Evolutionary conservation across 53 echinoderm and acorn worm genomes (phyloP).

Genomic region (Apostichopus leukothele): DNA sequence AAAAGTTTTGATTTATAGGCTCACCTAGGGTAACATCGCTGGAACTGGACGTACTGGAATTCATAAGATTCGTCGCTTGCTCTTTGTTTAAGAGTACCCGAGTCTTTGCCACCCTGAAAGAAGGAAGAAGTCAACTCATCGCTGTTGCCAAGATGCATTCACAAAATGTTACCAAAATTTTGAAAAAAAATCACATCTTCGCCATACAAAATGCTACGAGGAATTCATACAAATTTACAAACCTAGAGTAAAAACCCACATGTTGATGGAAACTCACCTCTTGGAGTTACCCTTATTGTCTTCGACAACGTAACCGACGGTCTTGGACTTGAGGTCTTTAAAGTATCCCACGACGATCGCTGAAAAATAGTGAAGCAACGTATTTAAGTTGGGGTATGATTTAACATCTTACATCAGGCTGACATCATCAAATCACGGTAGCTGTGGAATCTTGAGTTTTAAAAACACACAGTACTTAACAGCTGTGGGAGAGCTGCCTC

Average conservation of each 20-base stretch:
- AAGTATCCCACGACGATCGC: constrained; percentile 76
- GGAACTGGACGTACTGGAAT: constrained; percentile 60
- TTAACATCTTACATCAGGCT: too few species aligned
- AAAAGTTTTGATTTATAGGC: neutral
- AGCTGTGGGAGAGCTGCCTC: too few species aligned
- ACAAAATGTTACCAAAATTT: too few species aligned
- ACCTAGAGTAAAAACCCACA: too few species aligned
- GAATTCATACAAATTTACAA: neutral
- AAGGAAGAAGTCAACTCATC: neutral
- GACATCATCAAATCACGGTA: too few species aligned
- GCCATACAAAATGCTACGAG: too few species aligned
- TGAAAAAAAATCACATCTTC: too few species aligned
- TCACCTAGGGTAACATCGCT: constrained; percentile 49
- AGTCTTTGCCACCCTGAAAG: constrained; percentile 61
- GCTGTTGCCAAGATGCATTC: too few species aligned
- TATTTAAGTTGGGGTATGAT: too few species aligned
- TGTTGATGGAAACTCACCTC: constrained; percentile 25
- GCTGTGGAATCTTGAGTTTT: too few species aligned
- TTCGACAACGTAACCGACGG: constrained; percentile 74
- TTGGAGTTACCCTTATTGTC: constrained; percentile 48
- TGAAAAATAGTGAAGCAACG: constrained; percentile 1
- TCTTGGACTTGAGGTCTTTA: constrained; percentile 38
- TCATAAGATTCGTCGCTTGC: constrained; percentile 67
- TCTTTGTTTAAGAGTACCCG: constrained; percentile 76
- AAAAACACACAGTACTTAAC: too few species aligned